A percentile compares a stretch with the other conserved stretches of the same genome.
phyloP scores from a whole-genome alignment of 23 tunicate species.

The Trididemnum nubilum region DNA sequence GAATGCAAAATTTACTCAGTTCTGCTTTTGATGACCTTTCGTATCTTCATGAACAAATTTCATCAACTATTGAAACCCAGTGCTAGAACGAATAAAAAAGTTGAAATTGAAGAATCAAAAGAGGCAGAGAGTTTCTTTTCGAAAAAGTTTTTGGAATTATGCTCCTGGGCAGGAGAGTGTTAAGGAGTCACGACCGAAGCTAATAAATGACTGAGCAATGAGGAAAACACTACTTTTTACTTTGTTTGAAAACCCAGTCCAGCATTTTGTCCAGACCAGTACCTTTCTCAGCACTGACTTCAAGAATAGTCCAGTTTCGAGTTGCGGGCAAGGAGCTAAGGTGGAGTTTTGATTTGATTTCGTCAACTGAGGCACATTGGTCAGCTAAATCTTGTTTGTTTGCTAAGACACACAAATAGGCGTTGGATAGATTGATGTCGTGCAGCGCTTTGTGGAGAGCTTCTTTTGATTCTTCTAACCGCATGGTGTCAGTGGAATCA shows the following conservation, averaged over 20 bases:
- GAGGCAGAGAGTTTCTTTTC: too few species aligned
- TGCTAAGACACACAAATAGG: conserved; percentile 70
- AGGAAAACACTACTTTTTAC: too few species aligned
- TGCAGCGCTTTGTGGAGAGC: conserved; percentile 75
- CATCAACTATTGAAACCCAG: too few species aligned
- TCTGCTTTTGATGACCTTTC: too few species aligned
- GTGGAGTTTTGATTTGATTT: conserved; percentile 36
- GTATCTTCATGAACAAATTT: too few species aligned
- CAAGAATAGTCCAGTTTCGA: conserved; percentile 53
- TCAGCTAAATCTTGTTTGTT: conserved; percentile 72
- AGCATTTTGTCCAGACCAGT: conserved; percentile 61
- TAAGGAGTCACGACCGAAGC: too few species aligned
- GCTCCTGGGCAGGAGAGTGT: too few species aligned
- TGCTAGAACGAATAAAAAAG: too few species aligned
- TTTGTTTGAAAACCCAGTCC: conserved; percentile 65
- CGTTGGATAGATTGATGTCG: conserved; percentile 71
- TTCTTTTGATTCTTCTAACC: conserved; percentile 73
- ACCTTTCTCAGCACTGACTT: conserved; percentile 85
- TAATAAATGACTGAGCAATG: too few species aligned
- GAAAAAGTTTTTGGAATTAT: too few species aligned
- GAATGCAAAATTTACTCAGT: too few species aligned
- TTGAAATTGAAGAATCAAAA: too few species aligned
- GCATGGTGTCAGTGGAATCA: conserved; percentile 64
- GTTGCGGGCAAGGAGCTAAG: conserved; percentile 43
- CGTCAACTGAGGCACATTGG: conserved; percentile 53